A percentile compares a stretch with the other conserved stretches of the same genome.
Evolutionary conservation across 2,113 vertebrate species (phyloP).

Genomic region (Pantherophis guttatus): DNA sequence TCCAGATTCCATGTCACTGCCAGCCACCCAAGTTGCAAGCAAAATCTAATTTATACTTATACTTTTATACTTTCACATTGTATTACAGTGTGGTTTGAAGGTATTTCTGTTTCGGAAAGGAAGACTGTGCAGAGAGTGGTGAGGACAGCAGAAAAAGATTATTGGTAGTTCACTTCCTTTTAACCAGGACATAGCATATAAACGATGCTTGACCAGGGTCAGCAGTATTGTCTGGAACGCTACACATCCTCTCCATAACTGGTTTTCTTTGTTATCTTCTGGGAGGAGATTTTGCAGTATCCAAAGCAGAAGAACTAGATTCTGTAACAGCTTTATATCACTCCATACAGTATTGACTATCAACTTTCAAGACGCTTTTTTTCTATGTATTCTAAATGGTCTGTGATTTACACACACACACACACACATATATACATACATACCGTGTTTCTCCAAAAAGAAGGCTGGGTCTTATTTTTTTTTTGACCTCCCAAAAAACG

Average conservation of each 20-base stretch:
- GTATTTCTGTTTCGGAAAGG: not conserved
- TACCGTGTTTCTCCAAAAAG: no score
- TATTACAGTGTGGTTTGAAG: not conserved
- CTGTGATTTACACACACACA: no score
- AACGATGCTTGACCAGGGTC: not conserved
- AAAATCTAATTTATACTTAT: not conserved
- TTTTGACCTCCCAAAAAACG: no score
- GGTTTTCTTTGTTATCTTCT: not conserved
- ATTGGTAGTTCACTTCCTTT: not conserved
- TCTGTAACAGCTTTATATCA: not conserved
- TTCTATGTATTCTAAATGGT: no score
- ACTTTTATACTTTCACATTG: not conserved
- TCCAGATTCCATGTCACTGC: not conserved
- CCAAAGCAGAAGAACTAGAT: not conserved
- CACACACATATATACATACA: no score
- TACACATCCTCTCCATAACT: not conserved
- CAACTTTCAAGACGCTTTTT: not conserved
- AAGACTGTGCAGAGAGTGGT: not conserved
- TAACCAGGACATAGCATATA: not conserved
- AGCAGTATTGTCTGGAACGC: not conserved
- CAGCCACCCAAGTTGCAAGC: not conserved
- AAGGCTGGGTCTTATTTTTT: no score
- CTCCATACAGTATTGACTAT: no score
- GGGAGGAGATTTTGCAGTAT: not conserved
- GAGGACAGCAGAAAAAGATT: not conserved